Evolutionary conservation across 1,140 invertebrate genomes (phyloP).

Genomic region (Drosophila pruinosa): DNA sequence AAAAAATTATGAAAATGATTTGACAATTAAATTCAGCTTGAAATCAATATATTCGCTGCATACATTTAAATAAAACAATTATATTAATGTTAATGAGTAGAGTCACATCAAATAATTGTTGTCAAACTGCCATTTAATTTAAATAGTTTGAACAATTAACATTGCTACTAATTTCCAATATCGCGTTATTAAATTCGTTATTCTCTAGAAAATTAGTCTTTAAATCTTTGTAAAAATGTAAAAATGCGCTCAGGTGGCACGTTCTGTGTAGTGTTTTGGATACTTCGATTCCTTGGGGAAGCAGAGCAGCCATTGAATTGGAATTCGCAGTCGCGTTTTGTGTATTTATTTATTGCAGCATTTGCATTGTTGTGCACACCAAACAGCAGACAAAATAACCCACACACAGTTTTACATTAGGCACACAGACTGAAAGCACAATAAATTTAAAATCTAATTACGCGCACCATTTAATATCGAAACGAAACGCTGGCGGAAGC

Average conservation of each 20-base stretch:
- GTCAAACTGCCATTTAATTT: neutral
- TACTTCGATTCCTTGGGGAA: neutral
- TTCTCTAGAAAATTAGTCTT: neutral
- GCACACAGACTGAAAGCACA: constrained; percentile 50
- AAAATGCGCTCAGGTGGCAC: neutral
- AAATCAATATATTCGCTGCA: neutral
- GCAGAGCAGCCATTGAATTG: constrained; percentile 54
- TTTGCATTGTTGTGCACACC: constrained; percentile 75
- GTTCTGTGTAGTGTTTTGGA: neutral
- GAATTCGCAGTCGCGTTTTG: constrained; percentile 72
- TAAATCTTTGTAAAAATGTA: constrained; percentile 6
- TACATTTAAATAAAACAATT: neutral
- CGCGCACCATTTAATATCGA: constrained; percentile 80
- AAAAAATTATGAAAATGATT: neutral
- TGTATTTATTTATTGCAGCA: constrained; percentile 75
- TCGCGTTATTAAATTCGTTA: too few species aligned
- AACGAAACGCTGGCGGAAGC: constrained; percentile 44
- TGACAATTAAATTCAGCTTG: neutral
- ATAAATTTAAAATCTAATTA: constrained; percentile 82
- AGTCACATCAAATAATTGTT: neutral
- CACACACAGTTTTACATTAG: neutral
- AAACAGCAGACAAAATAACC: constrained; percentile 63
- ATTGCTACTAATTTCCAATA: too few species aligned
- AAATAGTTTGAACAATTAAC: neutral
- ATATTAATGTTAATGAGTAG: neutral